These are phyloP conservation scores for Enteromius viviparus DNA, from an alignment of 2,797 vertebrate species.

Conservation along the genomic window DNA sequence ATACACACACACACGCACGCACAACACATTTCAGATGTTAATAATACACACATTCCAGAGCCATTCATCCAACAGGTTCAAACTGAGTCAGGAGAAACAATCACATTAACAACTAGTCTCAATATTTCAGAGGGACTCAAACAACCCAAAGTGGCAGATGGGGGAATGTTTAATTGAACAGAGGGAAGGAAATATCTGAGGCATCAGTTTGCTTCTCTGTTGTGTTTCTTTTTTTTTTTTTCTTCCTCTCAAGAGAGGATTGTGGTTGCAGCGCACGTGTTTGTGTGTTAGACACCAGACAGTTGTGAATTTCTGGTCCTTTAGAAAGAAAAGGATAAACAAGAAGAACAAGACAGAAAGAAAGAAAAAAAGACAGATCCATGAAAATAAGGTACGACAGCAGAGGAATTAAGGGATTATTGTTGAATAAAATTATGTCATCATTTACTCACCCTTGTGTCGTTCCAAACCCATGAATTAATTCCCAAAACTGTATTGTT, in stretches of 20 bases:
- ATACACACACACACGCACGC: neutral
- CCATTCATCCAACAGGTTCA: slow-evolving; percentile 69
- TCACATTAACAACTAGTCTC: slow-evolving; percentile 70
- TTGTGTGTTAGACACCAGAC: slow-evolving; percentile 27
- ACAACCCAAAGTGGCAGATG: slow-evolving; percentile 72
- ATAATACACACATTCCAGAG: slow-evolving; percentile 66
- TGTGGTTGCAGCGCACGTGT: slow-evolving; percentile 45
- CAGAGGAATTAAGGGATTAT: neutral
- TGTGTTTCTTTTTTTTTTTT: slow-evolving; percentile 63
- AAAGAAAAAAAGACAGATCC: slow-evolving; percentile 44
- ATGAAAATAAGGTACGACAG: slow-evolving; percentile 11
- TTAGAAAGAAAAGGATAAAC: slow-evolving; percentile 27
- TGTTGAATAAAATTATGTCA: neutral
- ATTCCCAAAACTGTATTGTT: neutral
- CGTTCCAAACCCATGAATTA: neutral
- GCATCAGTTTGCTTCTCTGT: slow-evolving; percentile 68
- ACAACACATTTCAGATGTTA: slow-evolving; percentile 68
- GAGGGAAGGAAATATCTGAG: slow-evolving; percentile 75
- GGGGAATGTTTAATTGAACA: slow-evolving; percentile 80
- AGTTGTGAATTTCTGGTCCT: slow-evolving; percentile 29
- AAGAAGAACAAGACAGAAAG: neutral
- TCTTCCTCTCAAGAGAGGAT: slow-evolving; percentile 66
- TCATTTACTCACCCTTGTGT: neutral
- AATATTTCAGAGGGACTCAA: slow-evolving; percentile 71
- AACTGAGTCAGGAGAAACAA: slow-evolving; percentile 71